These are phyloP conservation scores for Eupithecia tripunctaria DNA, from an alignment of 2,888 invertebrate species.

Conservation along the genomic window DNA sequence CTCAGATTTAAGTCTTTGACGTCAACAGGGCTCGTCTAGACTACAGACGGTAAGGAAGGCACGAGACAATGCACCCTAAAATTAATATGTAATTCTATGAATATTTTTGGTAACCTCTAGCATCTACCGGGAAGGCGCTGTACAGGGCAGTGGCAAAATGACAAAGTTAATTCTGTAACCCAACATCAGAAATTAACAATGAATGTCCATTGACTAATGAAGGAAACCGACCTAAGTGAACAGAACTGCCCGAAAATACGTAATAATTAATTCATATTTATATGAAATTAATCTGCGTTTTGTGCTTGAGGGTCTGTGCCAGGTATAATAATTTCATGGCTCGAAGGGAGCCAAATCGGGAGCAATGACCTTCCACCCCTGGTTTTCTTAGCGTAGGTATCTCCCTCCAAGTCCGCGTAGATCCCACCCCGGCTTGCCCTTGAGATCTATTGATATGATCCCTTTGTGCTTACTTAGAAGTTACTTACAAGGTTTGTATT, in stretches of 20 bases:
- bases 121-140: not conserved
- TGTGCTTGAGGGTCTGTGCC: slow-evolving; percentile 46
- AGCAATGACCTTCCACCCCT: slow-evolving; percentile 76
- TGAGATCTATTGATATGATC: slow-evolving; percentile 47
- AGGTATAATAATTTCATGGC: slow-evolving; percentile 62
- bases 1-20: slow-evolving; percentile 50
- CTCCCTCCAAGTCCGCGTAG: slow-evolving; percentile 57
- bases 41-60: slow-evolving; percentile 64
- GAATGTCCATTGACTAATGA: not conserved
- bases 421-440: slow-evolving; percentile 56
- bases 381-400: slow-evolving; percentile 63
- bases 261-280: slow-evolving; percentile 36
- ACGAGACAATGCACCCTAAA: slow-evolving; percentile 58
- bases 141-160: not conserved
- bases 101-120: not conserved
- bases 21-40: slow-evolving; percentile 67
- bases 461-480: slow-evolving; percentile 16
- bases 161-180: not conserved
- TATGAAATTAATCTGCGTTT: slow-evolving; percentile 44
- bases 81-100: slow-evolving; percentile 6
- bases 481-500: not conserved
- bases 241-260: slow-evolving; percentile 9
- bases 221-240: not conserved
- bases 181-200: not conserved
- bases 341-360: slow-evolving; percentile 63